Base-by-base conservation (phyloP, 2,113 vertebrate species). In the Channa maculata region DNA sequence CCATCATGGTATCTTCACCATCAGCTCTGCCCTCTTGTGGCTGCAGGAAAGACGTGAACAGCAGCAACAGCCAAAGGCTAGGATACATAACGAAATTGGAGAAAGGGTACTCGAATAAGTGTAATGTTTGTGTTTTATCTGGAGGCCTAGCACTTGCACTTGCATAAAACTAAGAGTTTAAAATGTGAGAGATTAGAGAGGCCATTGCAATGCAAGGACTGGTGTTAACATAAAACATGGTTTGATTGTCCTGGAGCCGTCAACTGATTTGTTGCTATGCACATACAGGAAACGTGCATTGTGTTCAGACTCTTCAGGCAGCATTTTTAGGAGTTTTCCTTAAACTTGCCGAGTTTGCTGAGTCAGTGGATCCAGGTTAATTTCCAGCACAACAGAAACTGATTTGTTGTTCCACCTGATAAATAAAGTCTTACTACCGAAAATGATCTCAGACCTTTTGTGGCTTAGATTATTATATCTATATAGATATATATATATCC, bases 311-410 rank as follows among this genome's bases (percentile, higher is more conserved):
- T 38, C 77, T 78, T 8, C 67, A 83, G 80, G 89, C 85, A 90
- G 88, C 90, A 86, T 80, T 45, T 89, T 85, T 8, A 59, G 41
- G 61, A 84, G 71, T 84, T 90, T 87, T 66, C 64, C 63, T 80
- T 58, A 80, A 86, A 89, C 80, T 75, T 83, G 60, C 81, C 54
- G 53, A 86, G 79, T 79, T 76, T 86, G 91, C 91, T 82, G 89
- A 82, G 68, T 58, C 45, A 24, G 77, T 76, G 60, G 74, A 71
- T 83, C 58, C 24, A 39, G 72, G 63, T 82, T 82, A 67, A 89
- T 87, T 88, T 87, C 65, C 54, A 80, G 67, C 38, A 75, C 82
- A 87, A 80, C 71, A 78, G 43, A 46, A 86, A 46, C 64, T 78
- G 67, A 83, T 75, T 82, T 88, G 82, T 90, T 88, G 77, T 80